Evolutionary conservation across 2,888 invertebrate genomes (phyloP), one percentile per base, ranked within the genome.

Genomic region (Saturnia pavonia): DNA sequence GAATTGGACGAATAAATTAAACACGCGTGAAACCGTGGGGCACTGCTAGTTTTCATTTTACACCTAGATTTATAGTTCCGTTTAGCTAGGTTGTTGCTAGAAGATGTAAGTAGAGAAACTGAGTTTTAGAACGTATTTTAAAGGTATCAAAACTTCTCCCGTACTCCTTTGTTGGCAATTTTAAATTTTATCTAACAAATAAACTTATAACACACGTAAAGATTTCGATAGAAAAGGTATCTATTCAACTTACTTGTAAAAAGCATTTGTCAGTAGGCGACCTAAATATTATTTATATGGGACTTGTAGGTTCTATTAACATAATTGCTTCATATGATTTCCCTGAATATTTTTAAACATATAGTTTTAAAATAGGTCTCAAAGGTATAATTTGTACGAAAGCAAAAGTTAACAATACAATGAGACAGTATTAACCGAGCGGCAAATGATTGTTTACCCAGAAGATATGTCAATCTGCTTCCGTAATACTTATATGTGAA

Each of bases 371-470:
- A 54, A 54, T 60, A 27, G 27, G 14, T 60, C 25, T 16, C 1
- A 4, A 27, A 60, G 16, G 25, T 27, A 54, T 63, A 19, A 63
- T 40, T n/a, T 40, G 11, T 65, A 65, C 40, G 65, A 40, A 67
- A 43, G 42, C 9, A 67, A 69, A 69, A 69, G 68, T 67, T 70
- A 69, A 48, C 43, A 43, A 67, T 67, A 45, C 67, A 45, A 67
- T 43, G 27, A 22, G n/a, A 40, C 67, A 71, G 7, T 54, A 57
- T 78, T 76, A 86, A 82, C 82, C 74, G 77, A 83, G 83, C 88
- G 88, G 82, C 89, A 90, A 88, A 86, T 75, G 74, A 81, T 80
- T 84, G 84, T 87, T 84, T 82, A 82, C 80, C 70, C 76, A 73
- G 69, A 73, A 76, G 75, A 77, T 74, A 77, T 75, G 77, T 78